Base-by-base conservation (phyloP, 1,140 invertebrate species). In the Cylas formicarius region DNA sequence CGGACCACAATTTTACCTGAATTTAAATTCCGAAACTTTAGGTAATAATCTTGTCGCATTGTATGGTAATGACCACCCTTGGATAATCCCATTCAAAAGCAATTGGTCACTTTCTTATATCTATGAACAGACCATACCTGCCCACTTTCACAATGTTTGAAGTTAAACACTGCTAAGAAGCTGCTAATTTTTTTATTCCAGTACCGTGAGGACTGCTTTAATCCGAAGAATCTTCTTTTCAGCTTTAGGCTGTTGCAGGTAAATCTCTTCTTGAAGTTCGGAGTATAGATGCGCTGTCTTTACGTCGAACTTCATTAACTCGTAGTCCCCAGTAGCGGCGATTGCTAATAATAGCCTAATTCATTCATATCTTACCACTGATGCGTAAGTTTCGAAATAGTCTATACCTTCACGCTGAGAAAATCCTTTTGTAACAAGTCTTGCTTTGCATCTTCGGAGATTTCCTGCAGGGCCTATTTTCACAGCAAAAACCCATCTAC, bases 251-350 rank as follows among this genome's bases (percentile, higher is more conserved):
- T 61, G 55, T 22, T 59, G 24, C 31, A 49, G 14, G 26, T 27
- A 49, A n/a, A 49, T 38, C 29, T 56, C 58, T 54, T 73, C 69
- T 13, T 70, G 45, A n/a, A 73, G 34, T 9, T 56, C 37, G 6
- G 64, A 67, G 55, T 72, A 50, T 2, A 70, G 43, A 52, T 68
- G 70, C 2, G 66, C 66, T 24, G 61, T 67, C 40, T 50, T 60
- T 4, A 61, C 48, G 52, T 68, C 61, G 38, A 63, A 58, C 48
- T 64, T 48, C 8, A 24, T 4, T 17, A 48, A 4, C 14, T 52
- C 16, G 24, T 47, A 22, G 8, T 43, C 33, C 8, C 54, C 7
- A 23, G 8, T 9, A 16, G 51, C 48, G n/a, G 50, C 49, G 7
- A 49, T 37, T 10, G 43, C 26, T 53, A 35, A 63, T 5, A 58